A percentile compares a stretch with the other conserved stretches of the same genome.
These are phyloP conservation scores for Pongo abelii DNA, from an alignment of 2,113 vertebrate species.

Conservation along the genomic window DNA sequence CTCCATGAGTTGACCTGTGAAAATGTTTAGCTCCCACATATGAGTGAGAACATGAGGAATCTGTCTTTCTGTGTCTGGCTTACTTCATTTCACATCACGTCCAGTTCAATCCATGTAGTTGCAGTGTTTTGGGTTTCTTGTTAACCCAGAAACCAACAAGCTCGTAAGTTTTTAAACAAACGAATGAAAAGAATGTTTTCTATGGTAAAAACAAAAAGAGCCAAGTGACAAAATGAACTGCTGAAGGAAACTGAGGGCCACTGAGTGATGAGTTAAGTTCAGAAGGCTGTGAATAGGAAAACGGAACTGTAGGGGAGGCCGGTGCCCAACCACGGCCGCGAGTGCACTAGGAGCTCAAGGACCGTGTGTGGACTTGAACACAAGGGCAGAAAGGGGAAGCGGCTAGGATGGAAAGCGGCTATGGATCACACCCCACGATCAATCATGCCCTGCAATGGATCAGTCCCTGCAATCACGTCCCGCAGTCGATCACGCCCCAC, in stretches of 20 bases:
- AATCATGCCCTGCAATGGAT: rapidly evolving
- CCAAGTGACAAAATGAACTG: not conserved
- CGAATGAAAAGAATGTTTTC: conserved; percentile 14
- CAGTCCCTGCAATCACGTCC: rapidly evolving
- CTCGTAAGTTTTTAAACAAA: conserved; percentile 12
- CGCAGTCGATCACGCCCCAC: too few relatives aligned
- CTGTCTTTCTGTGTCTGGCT: not conserved
- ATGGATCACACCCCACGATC: rapidly evolving
- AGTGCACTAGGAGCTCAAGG: not conserved
- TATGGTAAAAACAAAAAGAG: conserved; percentile 22
- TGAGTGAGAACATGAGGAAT: not conserved
- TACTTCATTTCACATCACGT: not conserved
- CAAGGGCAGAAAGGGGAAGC: not conserved
- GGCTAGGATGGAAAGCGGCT: not conserved
- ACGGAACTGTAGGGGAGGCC: not conserved
- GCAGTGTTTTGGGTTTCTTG: not conserved
- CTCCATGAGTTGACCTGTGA: not conserved
- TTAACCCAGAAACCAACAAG: conserved; percentile 36
- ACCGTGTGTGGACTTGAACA: not conserved
- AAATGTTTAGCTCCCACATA: not conserved
- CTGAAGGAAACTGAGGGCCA: not conserved
- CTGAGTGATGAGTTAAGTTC: not conserved
- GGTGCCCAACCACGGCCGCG: not conserved
- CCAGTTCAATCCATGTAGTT: not conserved
- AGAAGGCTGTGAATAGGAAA: not conserved